Base-by-base conservation (phyloP, 2,113 vertebrate species). In the Pygoscelis adeliae region DNA sequence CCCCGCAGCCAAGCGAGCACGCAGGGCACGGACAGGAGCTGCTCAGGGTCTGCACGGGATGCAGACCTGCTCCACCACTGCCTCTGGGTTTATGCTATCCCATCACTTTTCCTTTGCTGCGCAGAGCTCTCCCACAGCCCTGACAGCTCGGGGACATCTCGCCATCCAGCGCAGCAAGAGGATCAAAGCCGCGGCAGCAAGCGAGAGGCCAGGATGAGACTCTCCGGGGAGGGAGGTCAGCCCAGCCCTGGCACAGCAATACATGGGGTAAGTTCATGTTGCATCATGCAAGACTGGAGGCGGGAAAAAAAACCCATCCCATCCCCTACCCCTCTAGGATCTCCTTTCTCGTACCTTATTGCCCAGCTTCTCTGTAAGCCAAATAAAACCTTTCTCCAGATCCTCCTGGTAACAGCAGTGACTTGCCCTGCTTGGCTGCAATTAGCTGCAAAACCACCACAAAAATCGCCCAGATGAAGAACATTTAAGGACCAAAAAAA, bases 401-500 rank as follows among this genome's bases (percentile, higher is more conserved):
- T 80, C 61, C 85, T 78, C 77, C 49, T 6, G 7, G 89, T 70
- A 59, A 44, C 38, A 81, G 34, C 32, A 40, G 65, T 5, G 46
- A 17, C 69, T 59, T 90, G 93, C 82, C 86, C 94, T 87, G 56
- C 62, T 80, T 86, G 81, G 55, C 63, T 53, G 16, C 70, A 89
- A 92, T 92, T 73, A 94, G 74, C 79, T 94, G 42, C 69, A 95
- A 98, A 95, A 44, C 36, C 58, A 82, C 94, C 92, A 72, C 53
- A 93, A 38, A 93, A 82, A 21, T 23, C 11, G 17, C 65, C 50
- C 74, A 46, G 61, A n/a, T 53, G 85, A 96, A 93, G 69, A 95
- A 92, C 25, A 87, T 55, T 90, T 82, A 83, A 94, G 70, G 91
- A 93, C 53, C 20, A 0, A 7, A 49, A 42, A 38, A 42, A 46